Percentiles rank a stretch among this genome's conserved stretches.
phyloP scores from a whole-genome alignment of 2,797 vertebrate genomes.

The Enteromius radiatus region DNA sequence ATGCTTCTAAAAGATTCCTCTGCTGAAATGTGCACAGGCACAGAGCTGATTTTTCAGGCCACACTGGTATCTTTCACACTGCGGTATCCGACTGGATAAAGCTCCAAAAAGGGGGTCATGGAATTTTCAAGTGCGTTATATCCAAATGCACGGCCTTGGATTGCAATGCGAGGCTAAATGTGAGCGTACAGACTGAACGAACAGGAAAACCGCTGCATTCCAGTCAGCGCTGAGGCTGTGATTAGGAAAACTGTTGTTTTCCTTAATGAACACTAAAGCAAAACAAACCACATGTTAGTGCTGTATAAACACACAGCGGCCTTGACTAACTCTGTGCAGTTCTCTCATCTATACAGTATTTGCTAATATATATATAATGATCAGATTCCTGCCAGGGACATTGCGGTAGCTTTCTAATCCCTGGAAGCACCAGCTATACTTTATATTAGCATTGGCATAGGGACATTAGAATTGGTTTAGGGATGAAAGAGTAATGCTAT shows the following conservation, averaged over 20 bases:
- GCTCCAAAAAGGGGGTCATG: conserved; percentile 15
- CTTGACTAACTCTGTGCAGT: conserved; percentile 58
- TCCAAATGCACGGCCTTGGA: not conserved
- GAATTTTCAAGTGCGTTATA: not conserved
- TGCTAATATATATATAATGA: conserved; percentile 14
- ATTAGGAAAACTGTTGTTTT: conserved; percentile 66
- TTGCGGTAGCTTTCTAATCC: conserved; percentile 58
- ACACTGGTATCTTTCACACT: conserved; percentile 31
- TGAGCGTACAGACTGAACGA: conserved; percentile 55
- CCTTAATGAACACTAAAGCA: conserved; percentile 69
- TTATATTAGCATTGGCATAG: conserved; percentile 35
- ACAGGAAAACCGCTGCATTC: conserved; percentile 62
- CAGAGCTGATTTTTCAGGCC: conserved; percentile 37
- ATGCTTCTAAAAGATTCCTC: conserved; percentile 37
- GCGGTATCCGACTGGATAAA: conserved; percentile 6
- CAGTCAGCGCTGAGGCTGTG: conserved; percentile 61
- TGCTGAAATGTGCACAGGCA: conserved; percentile 21
- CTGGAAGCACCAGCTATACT: conserved; percentile 51
- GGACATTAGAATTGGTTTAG: conserved; percentile 30
- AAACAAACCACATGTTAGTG: conserved; percentile 65
- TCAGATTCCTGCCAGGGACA: conserved; percentile 49
- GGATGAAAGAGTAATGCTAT: conserved; percentile 48
- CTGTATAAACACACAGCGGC: conserved; percentile 62
- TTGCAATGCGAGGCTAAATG: conserved; percentile 3
- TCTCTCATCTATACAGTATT: conserved; percentile 49